Evolutionary conservation across 2,113 vertebrate species (phyloP), one percentile per base, ranked within the genome.

Genomic region (Sturnira hondurensis): DNA sequence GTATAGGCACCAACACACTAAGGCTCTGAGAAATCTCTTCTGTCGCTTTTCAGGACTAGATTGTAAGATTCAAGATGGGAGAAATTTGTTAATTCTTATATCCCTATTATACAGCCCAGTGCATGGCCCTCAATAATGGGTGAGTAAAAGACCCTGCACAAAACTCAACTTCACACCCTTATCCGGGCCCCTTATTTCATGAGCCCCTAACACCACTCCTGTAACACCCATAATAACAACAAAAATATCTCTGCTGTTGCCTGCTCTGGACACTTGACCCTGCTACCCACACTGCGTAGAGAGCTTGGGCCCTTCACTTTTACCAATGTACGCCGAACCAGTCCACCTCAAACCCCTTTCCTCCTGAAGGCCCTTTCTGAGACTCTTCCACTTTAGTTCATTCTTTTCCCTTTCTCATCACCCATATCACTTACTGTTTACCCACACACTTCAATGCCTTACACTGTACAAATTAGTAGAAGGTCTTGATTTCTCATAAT

Each of bases 11-110:
- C 45, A 91, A 61, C 20, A 80, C 19, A 68, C 1, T 63, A 20
- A 74, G 26, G 33, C 20, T 82, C 45, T 16, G 9, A 36, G 50
- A 74, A 91, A 84, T 31, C 31, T 61, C 26, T 61, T 38, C 77
- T 58, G 20, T 91, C 22, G 91, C 38, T 52, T 31, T 71, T 67
- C 41, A 93, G 86, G 38, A n/a, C 73, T 58, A 95, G 26, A 76
- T 33, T 22, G 41, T 16, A 45, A 54, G 22, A 80, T 82, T 83
- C 54, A 83, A 67, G 63, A 56, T 83, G 33, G 47, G 47, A 95
- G 22, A 33, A 86, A 76, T 52, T 56, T 63, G 38, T n/a, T 85
- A 38, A 47, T 93, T 70, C 41, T 26, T 83, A 24, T 56, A 58
- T 52, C 2, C 7, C 28, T 17, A 31, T 10, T 50, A 81, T 13